Conservation (phyloP, 2,888 invertebrate species). For the Andrena camellia region DNA sequence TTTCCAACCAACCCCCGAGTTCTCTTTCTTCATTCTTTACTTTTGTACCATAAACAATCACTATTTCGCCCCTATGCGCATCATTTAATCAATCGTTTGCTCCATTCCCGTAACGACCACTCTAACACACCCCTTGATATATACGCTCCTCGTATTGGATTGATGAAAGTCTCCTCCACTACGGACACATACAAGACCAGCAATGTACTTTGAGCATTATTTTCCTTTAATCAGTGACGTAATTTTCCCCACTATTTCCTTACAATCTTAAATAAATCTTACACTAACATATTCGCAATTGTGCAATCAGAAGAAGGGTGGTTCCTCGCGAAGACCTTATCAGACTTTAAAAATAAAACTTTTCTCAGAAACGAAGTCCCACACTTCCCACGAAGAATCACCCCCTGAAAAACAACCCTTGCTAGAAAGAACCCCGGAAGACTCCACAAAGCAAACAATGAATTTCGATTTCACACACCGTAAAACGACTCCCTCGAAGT, state of each 20-base stretch:
- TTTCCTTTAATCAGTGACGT: slow-evolving; percentile 5
- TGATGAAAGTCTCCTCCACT: slow-evolving; percentile 3
- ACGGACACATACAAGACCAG: not conserved
- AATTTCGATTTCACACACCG: not conserved
- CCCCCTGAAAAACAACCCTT: too few relatives aligned
- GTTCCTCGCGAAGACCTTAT: too few relatives aligned
- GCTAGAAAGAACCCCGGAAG: not conserved
- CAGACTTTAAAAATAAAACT: too few relatives aligned
- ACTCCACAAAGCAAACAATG: not conserved
- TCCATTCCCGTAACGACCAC: slow-evolving; percentile 9
- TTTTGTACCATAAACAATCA: slow-evolving; percentile 34
- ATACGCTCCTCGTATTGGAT: slow-evolving; percentile 5
- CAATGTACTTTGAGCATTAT: not conserved
- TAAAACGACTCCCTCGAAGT: slow-evolving; percentile 3
- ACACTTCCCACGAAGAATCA: too few relatives aligned
- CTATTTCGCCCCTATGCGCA: slow-evolving; percentile 26
- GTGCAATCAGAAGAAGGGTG: too few relatives aligned
- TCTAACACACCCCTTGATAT: not conserved
- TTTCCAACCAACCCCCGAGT: slow-evolving; percentile 15
- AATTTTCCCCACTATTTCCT: not conserved
- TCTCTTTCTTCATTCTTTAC: slow-evolving; percentile 16
- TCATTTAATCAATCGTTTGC: slow-evolving; percentile 12
- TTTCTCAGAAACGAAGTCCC: too few relatives aligned
- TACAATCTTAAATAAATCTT: too few relatives aligned
- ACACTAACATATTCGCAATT: too few relatives aligned